A percentile compares a stretch with the other conserved stretches of the same genome.
Conservation (phyloP, 2,888 invertebrate species). For the Norana najaformis region DNA sequence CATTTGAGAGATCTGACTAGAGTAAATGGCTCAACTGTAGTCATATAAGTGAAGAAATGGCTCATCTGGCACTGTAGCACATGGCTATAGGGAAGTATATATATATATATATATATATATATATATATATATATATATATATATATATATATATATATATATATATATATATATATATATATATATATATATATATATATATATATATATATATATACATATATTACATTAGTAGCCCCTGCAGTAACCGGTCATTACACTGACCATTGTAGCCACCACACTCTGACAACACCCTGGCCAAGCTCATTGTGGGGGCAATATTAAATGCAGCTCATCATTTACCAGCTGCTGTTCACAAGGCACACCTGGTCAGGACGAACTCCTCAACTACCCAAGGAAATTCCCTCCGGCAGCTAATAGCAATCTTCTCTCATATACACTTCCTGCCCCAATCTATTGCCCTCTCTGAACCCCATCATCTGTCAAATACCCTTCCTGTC, state of each 20-base stretch:
- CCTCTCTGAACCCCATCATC: no score
- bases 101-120: no score
- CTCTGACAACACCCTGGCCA: not conserved
- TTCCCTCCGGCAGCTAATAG: not conserved
- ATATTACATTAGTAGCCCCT: not conserved
- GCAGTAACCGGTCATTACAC: not conserved
- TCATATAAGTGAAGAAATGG: not conserved
- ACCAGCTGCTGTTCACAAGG: not conserved
- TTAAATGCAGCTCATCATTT: not conserved
- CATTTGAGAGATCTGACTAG: not conserved
- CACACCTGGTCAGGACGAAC: not conserved
- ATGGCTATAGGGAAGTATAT: no score
- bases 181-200: no score
- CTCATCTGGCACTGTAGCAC: no score
- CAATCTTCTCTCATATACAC: not conserved
- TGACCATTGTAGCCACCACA: not conserved
- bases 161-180: no score
- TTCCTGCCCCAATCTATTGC: not conserved
- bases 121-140: no score
- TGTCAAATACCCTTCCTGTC: not conserved
- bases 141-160: no score
- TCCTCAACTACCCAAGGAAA: not conserved
- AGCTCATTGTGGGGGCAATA: not conserved
- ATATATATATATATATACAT: no score
- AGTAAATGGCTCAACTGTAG: not conserved